A percentile compares a stretch with the other conserved stretches of the same genome.
These are phyloP conservation scores for Vireo altiloquus DNA, from an alignment of 2,113 vertebrate species.

Conservation along the genomic window DNA sequence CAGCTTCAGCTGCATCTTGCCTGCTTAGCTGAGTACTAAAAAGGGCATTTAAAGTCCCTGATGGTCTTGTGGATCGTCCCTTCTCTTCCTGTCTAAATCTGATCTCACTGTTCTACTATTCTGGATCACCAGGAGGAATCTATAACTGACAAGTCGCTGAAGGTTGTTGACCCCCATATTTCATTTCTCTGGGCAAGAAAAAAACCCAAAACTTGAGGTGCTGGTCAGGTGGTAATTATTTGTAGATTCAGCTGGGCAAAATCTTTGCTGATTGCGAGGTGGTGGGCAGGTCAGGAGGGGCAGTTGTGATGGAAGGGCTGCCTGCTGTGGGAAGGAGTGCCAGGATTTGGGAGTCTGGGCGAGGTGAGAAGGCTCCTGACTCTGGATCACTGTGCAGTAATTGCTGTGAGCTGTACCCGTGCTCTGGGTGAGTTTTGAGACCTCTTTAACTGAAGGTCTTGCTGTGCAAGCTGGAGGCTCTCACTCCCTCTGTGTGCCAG, in stretches of 20 bases:
- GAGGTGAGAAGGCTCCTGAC: accelerated
- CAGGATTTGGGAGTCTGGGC: accelerated
- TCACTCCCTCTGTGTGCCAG: accelerated
- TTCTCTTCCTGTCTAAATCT: background rate
- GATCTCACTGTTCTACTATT: background rate
- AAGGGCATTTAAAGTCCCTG: background rate
- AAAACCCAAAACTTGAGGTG: background rate
- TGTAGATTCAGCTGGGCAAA: background rate
- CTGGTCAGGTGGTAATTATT: background rate
- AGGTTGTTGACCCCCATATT: background rate
- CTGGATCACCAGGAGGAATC: background rate
- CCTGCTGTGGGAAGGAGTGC: accelerated
- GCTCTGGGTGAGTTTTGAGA: accelerated
- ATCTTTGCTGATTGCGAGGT: accelerated
- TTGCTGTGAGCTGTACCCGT: accelerated
- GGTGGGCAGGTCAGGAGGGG: background rate
- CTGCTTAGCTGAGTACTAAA: background rate
- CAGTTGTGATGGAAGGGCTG: background rate
- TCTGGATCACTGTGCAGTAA: accelerated
- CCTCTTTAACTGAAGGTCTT: accelerated
- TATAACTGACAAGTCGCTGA: background rate
- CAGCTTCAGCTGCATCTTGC: background rate
- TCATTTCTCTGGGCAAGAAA: background rate
- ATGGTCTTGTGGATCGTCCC: background rate
- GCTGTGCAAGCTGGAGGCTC: accelerated